Evolutionary conservation across 2,888 invertebrate species (phyloP).

Genomic region (Imbricaverruca yamaguchii): DNA sequence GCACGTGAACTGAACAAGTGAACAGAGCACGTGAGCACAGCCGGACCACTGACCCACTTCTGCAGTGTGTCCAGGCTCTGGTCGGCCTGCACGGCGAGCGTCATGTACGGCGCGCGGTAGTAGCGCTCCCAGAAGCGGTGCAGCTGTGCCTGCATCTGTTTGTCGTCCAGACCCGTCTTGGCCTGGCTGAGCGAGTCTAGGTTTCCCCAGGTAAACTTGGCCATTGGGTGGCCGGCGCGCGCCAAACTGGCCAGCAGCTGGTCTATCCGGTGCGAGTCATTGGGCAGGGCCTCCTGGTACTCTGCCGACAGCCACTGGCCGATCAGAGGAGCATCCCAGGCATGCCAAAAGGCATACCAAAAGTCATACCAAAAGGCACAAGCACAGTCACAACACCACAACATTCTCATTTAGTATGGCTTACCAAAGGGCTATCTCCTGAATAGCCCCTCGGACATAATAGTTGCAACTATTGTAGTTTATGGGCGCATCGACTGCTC

Average conservation of each 20-base stretch:
- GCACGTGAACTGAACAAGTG: no score
- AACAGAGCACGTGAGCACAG: no score
- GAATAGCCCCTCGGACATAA: no score
- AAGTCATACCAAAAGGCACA: no score
- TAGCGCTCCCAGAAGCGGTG: constrained; percentile 58
- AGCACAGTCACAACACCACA: no score
- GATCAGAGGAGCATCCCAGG: no score
- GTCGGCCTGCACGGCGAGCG: constrained; percentile 63
- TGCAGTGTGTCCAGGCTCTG: constrained; percentile 35
- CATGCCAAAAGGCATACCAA: no score
- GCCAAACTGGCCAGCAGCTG: constrained; percentile 65
- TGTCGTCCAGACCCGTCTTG: constrained; percentile 25
- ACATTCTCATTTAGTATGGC: no score
- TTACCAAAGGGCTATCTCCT: no score
- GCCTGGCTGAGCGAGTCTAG: constrained; percentile 56
- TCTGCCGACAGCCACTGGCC: constrained; percentile 47
- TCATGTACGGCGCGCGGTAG: constrained; percentile 84
- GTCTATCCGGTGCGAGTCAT: constrained; percentile 65
- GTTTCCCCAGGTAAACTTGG: constrained; percentile 81
- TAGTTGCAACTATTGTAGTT: no score
- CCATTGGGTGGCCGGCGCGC: constrained; percentile 54
- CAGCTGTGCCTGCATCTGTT: constrained; percentile 28
- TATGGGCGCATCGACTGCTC: no score
- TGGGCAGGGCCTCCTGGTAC: constrained; percentile 69
- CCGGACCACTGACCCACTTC: constrained; percentile 30